Evolutionary conservation across 2,888 invertebrate species (phyloP).

Genomic region (Agrochola circellaris): DNA sequence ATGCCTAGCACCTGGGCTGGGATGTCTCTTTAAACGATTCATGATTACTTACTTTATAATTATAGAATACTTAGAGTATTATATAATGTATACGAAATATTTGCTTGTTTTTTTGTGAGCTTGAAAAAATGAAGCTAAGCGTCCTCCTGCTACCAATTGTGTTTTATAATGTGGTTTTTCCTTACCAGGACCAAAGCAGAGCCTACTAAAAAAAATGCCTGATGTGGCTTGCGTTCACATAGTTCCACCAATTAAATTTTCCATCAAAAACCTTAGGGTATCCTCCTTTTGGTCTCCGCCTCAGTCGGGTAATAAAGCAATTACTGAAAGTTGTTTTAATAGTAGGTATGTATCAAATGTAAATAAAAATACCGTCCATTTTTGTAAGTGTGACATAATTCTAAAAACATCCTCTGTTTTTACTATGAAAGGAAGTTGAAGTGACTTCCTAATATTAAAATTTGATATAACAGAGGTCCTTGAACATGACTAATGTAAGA

Average conservation of each 20-base stretch:
- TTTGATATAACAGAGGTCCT: slow-evolving; percentile 16
- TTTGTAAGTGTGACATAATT: background rate
- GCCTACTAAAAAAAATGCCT: no score
- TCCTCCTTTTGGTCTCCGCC: background rate
- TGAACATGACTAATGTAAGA: slow-evolving; percentile 59
- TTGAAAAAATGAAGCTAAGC: background rate
- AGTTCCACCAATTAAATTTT: background rate
- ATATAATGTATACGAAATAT: slow-evolving; percentile 2
- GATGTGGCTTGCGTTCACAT: background rate
- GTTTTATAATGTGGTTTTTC: background rate
- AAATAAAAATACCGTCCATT: no score
- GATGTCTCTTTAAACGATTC: slow-evolving; percentile 51
- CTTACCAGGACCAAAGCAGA: no score
- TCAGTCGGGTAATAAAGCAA: background rate
- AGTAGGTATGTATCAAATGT: background rate
- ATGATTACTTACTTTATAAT: slow-evolving; percentile 34
- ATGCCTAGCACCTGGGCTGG: slow-evolving; percentile 39
- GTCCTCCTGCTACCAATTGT: background rate
- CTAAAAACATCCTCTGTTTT: background rate
- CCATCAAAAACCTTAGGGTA: background rate
- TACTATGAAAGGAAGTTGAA: background rate
- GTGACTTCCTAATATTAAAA: slow-evolving; percentile 21
- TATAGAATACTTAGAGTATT: slow-evolving; percentile 4
- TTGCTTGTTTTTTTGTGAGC: background rate
- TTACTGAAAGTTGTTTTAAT: background rate